phyloP scores from a whole-genome alignment of 30 jellyfish, hydroid and myxozoan species.

The Turritopsis dohrnii region DNA sequence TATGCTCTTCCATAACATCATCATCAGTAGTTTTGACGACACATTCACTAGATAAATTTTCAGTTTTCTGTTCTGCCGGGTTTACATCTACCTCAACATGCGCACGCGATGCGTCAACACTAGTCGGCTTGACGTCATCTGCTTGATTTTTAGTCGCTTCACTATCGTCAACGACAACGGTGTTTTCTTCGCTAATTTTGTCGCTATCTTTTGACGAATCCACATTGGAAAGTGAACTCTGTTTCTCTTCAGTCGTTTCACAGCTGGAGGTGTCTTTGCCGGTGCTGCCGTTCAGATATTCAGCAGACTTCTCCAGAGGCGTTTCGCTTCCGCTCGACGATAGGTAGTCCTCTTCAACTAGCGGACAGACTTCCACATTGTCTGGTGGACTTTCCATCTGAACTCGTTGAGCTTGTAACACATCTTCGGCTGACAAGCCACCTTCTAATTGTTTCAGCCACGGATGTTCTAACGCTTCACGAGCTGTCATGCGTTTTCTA shows the following conservation, averaged over 20 bases:
- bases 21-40: background rate
- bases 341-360: constrained; percentile 12
- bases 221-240: background rate
- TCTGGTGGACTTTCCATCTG: constrained; percentile 9
- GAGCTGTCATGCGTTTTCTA: constrained; percentile 83
- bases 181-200: too few species aligned
- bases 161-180: background rate
- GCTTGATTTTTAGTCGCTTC: background rate
- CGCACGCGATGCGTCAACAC: background rate
- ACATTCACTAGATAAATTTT: background rate
- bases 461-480: constrained; percentile 85
- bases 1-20: background rate
- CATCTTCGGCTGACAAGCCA: constrained; percentile 84
- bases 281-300: background rate
- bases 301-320: constrained; percentile 21
- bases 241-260: background rate
- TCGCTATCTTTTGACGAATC: background rate
- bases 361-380: background rate
- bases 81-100: background rate
- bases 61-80: background rate
- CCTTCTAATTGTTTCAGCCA: constrained; percentile 90
- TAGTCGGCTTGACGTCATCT: background rate
- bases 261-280: background rate
- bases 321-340: constrained; percentile 25
- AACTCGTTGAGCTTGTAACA: constrained; percentile 56